These are phyloP conservation scores for Thunnus albacares DNA, from an alignment of 2,797 vertebrate species.

Conservation along the genomic window DNA sequence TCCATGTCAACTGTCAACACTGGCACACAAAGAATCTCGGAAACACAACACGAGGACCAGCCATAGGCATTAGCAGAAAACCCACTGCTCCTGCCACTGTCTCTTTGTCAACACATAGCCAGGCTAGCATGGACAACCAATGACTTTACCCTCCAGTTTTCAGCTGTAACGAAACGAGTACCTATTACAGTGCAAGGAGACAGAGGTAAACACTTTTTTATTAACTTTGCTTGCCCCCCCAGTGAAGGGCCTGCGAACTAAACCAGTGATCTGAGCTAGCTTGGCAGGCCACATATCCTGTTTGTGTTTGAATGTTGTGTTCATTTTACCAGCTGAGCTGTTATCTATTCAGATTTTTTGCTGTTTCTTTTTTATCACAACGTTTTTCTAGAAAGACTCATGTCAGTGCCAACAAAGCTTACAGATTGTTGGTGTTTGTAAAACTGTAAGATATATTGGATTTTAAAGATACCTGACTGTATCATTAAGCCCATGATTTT, in stretches of 20 bases:
- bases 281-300: constrained; percentile 61
- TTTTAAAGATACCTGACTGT: constrained; percentile 5
- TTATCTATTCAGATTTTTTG: neutral
- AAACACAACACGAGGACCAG: constrained; percentile 78
- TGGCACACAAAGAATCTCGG: constrained; percentile 79
- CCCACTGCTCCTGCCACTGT: constrained; percentile 63
- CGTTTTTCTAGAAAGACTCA: constrained; percentile 1
- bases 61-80: constrained; percentile 66
- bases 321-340: constrained; percentile 12
- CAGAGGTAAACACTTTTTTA: constrained; percentile 78
- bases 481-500: neutral
- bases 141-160: constrained; percentile 63
- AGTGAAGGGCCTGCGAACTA: constrained; percentile 57
- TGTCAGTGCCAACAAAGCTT: constrained; percentile 28
- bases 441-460: neutral
- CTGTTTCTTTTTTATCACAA: neutral
- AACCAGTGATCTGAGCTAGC: constrained; percentile 54
- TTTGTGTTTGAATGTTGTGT: constrained; percentile 38
- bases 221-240: constrained; percentile 63
- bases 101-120: constrained; percentile 56
- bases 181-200: constrained; percentile 65
- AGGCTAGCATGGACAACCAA: constrained; percentile 69
- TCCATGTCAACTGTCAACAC: constrained; percentile 82
- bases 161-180: constrained; percentile 64
- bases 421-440: constrained; percentile 2